Conservation (phyloP, 2,113 vertebrate genomes). For the Dicrurus megarhynchus region DNA sequence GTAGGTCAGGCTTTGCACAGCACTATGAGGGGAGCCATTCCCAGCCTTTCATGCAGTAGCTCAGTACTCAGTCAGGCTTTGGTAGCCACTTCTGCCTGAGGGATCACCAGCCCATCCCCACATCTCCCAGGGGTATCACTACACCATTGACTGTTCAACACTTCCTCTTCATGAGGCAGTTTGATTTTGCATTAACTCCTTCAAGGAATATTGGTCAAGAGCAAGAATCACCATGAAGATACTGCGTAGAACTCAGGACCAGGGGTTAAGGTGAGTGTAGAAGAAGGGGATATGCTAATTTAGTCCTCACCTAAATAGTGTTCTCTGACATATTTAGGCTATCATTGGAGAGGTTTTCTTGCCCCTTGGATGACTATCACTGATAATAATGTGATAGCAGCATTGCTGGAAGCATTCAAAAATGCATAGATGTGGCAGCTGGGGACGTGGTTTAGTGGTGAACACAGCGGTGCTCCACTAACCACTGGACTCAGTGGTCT, state of each 20-base stretch:
- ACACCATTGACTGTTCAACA: background rate
- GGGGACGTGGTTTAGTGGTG: background rate
- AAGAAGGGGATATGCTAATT: background rate
- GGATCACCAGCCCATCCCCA: background rate
- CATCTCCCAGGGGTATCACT: background rate
- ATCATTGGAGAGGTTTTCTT: background rate
- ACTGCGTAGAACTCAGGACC: background rate
- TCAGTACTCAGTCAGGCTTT: background rate
- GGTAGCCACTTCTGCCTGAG: background rate
- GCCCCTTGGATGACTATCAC: background rate
- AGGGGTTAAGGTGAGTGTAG: background rate
- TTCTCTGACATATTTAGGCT: background rate
- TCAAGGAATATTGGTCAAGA: background rate
- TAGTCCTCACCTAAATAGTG: background rate
- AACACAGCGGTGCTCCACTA: background rate
- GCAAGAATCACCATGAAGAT: background rate
- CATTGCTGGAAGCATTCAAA: background rate
- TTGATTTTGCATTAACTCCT: background rate
- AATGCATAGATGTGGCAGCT: background rate
- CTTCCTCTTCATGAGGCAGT: background rate
- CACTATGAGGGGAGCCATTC: background rate
- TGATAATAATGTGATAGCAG: background rate
- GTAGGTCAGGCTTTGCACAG: background rate
- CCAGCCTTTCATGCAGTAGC: background rate
- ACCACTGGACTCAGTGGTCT: background rate